Evolutionary conservation across 2,888 invertebrate species (phyloP).

Genomic region (Eupithecia centaureata): DNA sequence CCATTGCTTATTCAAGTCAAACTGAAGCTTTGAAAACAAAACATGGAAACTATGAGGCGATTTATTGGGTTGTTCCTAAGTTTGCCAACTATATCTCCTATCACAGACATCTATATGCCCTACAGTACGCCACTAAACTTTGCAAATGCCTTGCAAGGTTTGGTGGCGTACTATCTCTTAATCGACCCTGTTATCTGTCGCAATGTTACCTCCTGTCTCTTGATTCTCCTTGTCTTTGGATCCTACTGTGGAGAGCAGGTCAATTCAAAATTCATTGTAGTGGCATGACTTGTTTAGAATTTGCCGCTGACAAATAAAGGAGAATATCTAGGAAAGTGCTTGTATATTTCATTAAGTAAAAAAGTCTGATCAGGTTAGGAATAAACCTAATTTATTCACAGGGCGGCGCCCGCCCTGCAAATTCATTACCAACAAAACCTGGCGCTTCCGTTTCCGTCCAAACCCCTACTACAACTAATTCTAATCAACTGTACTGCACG

Average conservation of each 20-base stretch:
- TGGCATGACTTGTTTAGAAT: background rate
- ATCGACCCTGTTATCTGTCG: background rate
- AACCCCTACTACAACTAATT: slow-evolving; percentile 50
- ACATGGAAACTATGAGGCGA: slow-evolving; percentile 70
- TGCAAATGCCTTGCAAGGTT: no score
- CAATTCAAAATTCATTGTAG: background rate
- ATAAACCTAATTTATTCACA: slow-evolving; percentile 49
- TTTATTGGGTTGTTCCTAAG: slow-evolving; percentile 57
- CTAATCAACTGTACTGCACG: slow-evolving; percentile 32
- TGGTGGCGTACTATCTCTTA: no score
- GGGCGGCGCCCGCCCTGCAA: slow-evolving; percentile 79
- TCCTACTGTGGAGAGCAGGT: background rate
- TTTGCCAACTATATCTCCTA: background rate
- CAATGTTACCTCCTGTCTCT: background rate
- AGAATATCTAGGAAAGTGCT: background rate
- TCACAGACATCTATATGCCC: background rate
- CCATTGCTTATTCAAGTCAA: slow-evolving; percentile 63
- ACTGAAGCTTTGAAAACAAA: slow-evolving; percentile 72
- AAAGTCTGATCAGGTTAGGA: slow-evolving; percentile 15
- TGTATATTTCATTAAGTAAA: background rate
- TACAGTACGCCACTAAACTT: background rate
- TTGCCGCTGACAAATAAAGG: background rate
- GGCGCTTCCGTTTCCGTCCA: slow-evolving; percentile 78
- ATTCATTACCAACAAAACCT: slow-evolving; percentile 80
- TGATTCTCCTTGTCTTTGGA: no score